Base-by-base conservation (phyloP, 2,113 vertebrate genomes). In the Varanus salvator region DNA sequence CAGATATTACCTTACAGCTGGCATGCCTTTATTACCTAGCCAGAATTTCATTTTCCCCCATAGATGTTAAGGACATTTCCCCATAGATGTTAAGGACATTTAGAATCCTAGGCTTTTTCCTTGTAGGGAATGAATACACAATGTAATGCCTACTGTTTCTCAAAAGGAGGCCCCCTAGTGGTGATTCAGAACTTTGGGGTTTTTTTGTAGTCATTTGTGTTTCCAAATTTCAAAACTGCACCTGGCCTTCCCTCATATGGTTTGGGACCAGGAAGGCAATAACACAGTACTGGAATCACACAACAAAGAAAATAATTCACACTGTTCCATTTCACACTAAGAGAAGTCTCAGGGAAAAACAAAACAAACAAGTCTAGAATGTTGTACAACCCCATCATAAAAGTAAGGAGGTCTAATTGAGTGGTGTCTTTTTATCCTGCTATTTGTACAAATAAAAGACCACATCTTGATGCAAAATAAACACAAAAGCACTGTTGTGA, bases 401-500 rank as follows among this genome's bases (percentile, higher is more conserved):
- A 90, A 96, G 93, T 91, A 87, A 96, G 96, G 88, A 93, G 96
- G 93, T 84, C 95, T 97, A 95, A 97, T 97, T 97, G 97, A 96
- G 93, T 93, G 85, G 85, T 94, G 92, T 90, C 92, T 96, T 96
- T 92, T 95, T 95, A 96, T 97, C 97, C 97, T 97, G 96, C 96
- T 97, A 97, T 98, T 97, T 97, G 96, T 96, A 96, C 97, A 97
- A 97, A 98, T 97, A 98, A 97, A 97, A 97, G 96, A 94, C 95
- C 97, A 95, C 95, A 92, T 98, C 96, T 96, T 90, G 97, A 97
- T 97, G 96, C 97, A 97, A 98, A 98, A 98, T 98, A 98, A 98
- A 98, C 97, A 98, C 97, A 98, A 98, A 98, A 97, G 97, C 97
- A 93, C 97, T 98, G 97, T 98, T 97, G 96, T 97, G 96, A 97